These are phyloP conservation scores for Lissonota sp. DNA, from an alignment of 2,888 invertebrate species.

Conservation along the genomic window DNA sequence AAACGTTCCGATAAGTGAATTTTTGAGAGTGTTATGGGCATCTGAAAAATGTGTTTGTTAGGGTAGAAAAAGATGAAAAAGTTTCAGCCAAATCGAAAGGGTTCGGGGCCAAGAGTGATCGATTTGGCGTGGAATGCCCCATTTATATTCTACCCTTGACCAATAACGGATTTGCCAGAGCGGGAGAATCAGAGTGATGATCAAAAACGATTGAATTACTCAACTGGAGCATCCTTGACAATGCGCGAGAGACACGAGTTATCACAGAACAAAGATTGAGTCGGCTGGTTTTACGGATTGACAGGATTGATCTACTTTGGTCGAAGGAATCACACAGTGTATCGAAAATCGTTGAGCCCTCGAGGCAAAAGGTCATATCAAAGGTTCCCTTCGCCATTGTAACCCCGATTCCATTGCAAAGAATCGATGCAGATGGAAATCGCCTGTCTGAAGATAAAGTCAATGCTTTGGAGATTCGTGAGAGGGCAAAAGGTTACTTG, in stretches of 20 bases:
- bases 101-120: too few species aligned
- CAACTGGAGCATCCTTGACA: conserved; percentile 17
- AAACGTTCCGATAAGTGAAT: too few species aligned
- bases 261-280: neutral
- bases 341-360: conserved; percentile 1
- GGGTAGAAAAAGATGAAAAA: too few species aligned
- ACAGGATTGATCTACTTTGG: neutral
- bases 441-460: neutral
- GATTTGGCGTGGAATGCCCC: too few species aligned
- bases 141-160: conserved; percentile 52
- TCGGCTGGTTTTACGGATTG: neutral
- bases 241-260: neutral
- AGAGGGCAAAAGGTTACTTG: conserved; percentile 3
- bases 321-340: neutral
- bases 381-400: neutral
- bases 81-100: too few species aligned
- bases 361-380: conserved; percentile 2
- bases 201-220: conserved; percentile 3
- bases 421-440: neutral
- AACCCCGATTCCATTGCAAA: neutral
- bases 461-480: conserved; percentile 10
- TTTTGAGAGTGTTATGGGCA: too few species aligned
- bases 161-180: conserved; percentile 57
- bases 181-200: conserved; percentile 7
- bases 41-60: too few species aligned